Evolutionary conservation across 1,140 invertebrate genomes (phyloP), one percentile per base, ranked within the genome.

Genomic region (Harpegnathos saltator): DNA sequence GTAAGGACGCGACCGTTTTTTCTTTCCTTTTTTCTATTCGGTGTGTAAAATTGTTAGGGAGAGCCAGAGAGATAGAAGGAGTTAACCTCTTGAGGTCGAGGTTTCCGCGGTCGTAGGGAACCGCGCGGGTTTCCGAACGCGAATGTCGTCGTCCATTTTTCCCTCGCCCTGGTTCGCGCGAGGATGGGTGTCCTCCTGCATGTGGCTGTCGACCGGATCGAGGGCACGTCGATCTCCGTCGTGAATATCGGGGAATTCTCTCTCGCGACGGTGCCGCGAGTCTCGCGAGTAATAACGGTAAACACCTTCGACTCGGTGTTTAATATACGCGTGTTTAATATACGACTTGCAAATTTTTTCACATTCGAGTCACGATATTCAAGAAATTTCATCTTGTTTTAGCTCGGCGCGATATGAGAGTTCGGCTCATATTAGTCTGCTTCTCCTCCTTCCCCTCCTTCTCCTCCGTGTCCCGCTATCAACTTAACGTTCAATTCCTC

Each of bases 61-160:
- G n/a, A n/a, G n/a, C n/a, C n/a, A n/a, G n/a, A n/a, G n/a, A n/a
- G n/a, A n/a, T n/a, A n/a, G n/a, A n/a, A n/a, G n/a, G n/a, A 59
- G 38, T 80, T 80, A 33, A 58, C 58, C 69, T 38, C 75, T 69
- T 58, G 44, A 66, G 63, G n/a, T n/a, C n/a, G 59, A 80, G 52
- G 65, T 80, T 80, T 80, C 19, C 52, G 75, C 75, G 56, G 75
- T 68, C 68, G 29, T 80, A 69, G 14, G 52, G 52, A 80, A 80
- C 65, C 75, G 75, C 52, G 65, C 65, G 29, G 75, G 65, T 80
- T 80, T 80, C 65, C 66, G 26, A 77, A 77, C 74, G 74, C 65
- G 75, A n/a, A 11, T 71, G 38, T 80, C 59, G 38, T 80, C 59
- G 65, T 69, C 38, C 63, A 54, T 78, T 44, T 44, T 44, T 69